phyloP scores from a whole-genome alignment of 2,888 invertebrate species.

The Muschampia plurimacula region DNA sequence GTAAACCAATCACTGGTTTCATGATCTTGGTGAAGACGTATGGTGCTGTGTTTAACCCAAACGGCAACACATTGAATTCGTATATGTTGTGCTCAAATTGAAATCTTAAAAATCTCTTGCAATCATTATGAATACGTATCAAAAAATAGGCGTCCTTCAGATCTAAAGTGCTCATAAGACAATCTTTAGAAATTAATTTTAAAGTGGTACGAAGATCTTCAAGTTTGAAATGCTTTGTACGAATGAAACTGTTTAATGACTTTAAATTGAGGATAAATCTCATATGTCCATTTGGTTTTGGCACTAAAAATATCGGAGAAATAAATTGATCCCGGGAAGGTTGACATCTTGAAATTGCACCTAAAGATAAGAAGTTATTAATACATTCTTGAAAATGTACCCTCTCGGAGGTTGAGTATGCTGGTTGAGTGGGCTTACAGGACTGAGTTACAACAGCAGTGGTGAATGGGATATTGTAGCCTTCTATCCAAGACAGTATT shows the following conservation, averaged over 20 bases:
- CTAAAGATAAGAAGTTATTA: slow-evolving; percentile 10
- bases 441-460: not conserved
- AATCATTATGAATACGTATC: slow-evolving; percentile 22
- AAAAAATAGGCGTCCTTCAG: slow-evolving; percentile 42
- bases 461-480: slow-evolving; percentile 33
- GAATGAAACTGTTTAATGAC: slow-evolving; percentile 16
- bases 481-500: slow-evolving; percentile 35
- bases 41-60: no score
- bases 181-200: slow-evolving; percentile 30
- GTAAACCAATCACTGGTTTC: no score
- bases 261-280: slow-evolving; percentile 31
- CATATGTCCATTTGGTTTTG: slow-evolving; percentile 34
- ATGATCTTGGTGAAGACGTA: no score
- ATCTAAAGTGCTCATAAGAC: slow-evolving; percentile 38
- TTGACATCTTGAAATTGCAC: slow-evolving; percentile 36
- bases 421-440: no score
- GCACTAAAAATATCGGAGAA: slow-evolving; percentile 35
- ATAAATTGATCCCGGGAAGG: slow-evolving; percentile 37
- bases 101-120: slow-evolving; percentile 43
- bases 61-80: no score
- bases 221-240: slow-evolving; percentile 35
- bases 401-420: no score
- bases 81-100: not conserved
- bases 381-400: no score
- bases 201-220: slow-evolving; percentile 42